phyloP scores from a whole-genome alignment of 2,888 invertebrate genomes.

The Xylophagus ater region DNA sequence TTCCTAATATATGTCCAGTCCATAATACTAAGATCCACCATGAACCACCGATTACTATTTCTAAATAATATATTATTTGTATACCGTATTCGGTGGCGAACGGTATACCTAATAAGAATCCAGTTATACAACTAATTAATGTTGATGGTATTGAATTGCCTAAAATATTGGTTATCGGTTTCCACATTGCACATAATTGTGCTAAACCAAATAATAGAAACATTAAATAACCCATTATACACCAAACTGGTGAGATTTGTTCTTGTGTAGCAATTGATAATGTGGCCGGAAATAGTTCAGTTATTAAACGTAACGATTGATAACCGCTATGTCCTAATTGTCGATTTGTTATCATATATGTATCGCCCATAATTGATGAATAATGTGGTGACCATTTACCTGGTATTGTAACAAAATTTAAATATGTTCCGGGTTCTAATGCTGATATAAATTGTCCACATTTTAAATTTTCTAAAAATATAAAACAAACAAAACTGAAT shows the following conservation, averaged over 20 bases:
- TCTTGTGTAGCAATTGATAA: conserved; percentile 64
- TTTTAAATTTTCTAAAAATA: no score
- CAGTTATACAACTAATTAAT: conserved; percentile 67
- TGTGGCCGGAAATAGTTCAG: conserved; percentile 83
- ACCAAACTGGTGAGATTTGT: conserved; percentile 77
- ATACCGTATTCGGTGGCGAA: conserved; percentile 81
- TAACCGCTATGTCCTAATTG: conserved; percentile 59
- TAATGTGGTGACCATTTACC: conserved; percentile 33
- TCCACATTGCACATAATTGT: conserved; percentile 84
- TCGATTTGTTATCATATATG: conserved; percentile 13
- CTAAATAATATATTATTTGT: conserved; percentile 71
- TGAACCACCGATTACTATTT: conserved; percentile 69
- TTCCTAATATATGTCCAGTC: conserved; percentile 63
- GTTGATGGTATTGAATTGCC: conserved; percentile 60
- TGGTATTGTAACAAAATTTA: conserved; percentile 44
- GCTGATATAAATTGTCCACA: no score
- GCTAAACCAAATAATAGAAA: conserved; percentile 78
- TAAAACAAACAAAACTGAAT: not conserved
- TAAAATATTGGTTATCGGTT: conserved; percentile 76
- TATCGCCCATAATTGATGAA: conserved; percentile 36
- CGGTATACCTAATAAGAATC: conserved; percentile 70
- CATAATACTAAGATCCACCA: conserved; percentile 82
- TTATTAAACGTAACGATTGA: conserved; percentile 72
- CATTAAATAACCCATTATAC: conserved; percentile 73
- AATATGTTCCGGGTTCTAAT: no score